These are phyloP conservation scores for Dendronephthya gigantea DNA, from an alignment of 64 coral and sea anemone species.

Conservation along the genomic window DNA sequence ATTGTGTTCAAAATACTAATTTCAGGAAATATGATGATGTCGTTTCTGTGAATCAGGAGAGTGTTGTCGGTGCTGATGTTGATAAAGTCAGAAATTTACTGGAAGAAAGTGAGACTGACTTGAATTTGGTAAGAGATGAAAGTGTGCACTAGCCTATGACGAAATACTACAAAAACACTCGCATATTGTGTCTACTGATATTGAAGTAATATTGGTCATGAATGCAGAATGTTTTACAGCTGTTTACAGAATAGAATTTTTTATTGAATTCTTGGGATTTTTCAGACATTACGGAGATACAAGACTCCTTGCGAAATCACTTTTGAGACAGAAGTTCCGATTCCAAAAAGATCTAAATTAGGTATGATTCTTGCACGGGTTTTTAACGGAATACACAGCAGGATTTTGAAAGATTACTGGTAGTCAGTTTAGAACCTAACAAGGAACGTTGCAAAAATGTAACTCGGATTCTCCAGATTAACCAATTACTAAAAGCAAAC, in stretches of 20 bases:
- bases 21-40: slow-evolving; percentile 87
- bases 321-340: slow-evolving; percentile 66
- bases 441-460: no score
- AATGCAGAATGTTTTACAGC: no score
- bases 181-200: no score
- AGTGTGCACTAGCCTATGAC: not conserved
- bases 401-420: no score
- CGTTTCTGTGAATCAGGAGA: slow-evolving; percentile 78
- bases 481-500: no score
- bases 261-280: slow-evolving; percentile 30
- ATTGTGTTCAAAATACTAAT: not conserved
- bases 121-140: slow-evolving; percentile 48
- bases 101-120: slow-evolving; percentile 42
- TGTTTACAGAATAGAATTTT: not conserved
- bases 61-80: slow-evolving; percentile 56
- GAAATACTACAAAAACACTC: no score
- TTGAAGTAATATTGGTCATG: no score
- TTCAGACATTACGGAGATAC: slow-evolving; percentile 58
- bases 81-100: slow-evolving; percentile 54
- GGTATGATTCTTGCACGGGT: slow-evolving; percentile 21
- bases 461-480: no score
- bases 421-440: no score
- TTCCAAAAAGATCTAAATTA: slow-evolving; percentile 74
- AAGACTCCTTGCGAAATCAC: slow-evolving; percentile 43
- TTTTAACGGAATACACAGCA: no score